Evolutionary conservation across 2,113 vertebrate genomes (phyloP), one percentile per base, ranked within the genome.

Genomic region (Pongo pygmaeus): DNA sequence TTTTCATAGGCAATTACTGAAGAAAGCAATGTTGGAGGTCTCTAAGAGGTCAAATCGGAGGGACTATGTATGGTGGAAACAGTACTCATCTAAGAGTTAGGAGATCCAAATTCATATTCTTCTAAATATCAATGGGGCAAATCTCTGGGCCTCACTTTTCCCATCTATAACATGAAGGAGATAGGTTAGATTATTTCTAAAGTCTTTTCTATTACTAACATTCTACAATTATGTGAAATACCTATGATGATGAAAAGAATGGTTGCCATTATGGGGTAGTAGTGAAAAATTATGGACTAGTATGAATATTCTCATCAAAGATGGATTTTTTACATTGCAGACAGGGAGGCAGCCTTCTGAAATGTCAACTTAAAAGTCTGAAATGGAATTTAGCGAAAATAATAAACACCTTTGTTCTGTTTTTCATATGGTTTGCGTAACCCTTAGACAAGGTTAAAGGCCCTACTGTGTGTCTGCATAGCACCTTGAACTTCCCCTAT

Each of bases 21-120:
- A 89, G 70, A 94, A 93, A 96, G 69, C 64, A 92, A 8, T 87
- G n/a, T 84, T 77, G 96, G 48, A 74, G 48, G 84, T 94, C 46
- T 57, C 93, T n/a, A 64, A 81, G 86, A 77, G 48, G 75, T 90
- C 74, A 88, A 87, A 92, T 35, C 13, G 20, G 40, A 89, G 35
- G 57, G 10, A 72, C 52, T 59, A 12, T 35, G 4, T 59, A 10
- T 88, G 30, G 25, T 52, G 25, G 70, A 67, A 86, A 80, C 8
- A 79, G 16, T 78, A 43, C 8, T 84, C 30, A 30, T 86, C 46
- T 46, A 91, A 74, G 89, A 93, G n/a, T 87, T 96, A 80, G 59
- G 72, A 85, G n/a, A 92, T 80, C 35, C 18, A 80, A 78, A 69
- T 80, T 50, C 50, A 91, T 43, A 84, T 87, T 94, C 9, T 27